Conservation (phyloP, 2,888 invertebrate species). For the Eudemis profundana region DNA sequence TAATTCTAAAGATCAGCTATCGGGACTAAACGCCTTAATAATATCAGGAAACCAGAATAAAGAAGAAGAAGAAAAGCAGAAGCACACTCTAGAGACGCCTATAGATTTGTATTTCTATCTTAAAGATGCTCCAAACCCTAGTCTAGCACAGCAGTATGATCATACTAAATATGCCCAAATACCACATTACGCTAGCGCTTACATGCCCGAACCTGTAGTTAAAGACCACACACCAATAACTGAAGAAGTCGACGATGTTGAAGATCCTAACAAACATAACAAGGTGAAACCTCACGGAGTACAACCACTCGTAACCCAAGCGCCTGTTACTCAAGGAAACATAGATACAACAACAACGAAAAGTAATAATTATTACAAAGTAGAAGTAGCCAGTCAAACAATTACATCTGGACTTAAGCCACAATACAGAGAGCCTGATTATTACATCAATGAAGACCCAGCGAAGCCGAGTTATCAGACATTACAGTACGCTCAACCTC, state of each 20-base stretch:
- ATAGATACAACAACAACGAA: constrained; percentile 60
- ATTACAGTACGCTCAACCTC: constrained; percentile 58
- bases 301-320: constrained; percentile 52
- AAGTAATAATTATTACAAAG: constrained; percentile 67
- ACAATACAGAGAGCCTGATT: constrained; percentile 49
- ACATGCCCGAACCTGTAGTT: constrained; percentile 51
- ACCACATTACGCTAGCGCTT: constrained; percentile 61
- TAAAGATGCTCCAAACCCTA: constrained; percentile 60
- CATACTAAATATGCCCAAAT: constrained; percentile 56
- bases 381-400: constrained; percentile 66
- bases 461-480: constrained; percentile 55
- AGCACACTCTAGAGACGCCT: constrained; percentile 59
- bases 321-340: constrained; percentile 47
- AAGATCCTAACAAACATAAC: constrained; percentile 63
- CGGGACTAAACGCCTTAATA: constrained; percentile 79
- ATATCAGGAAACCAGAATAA: constrained; percentile 52
- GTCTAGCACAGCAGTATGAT: constrained; percentile 56
- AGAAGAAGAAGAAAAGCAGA: constrained; percentile 51
- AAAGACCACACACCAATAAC: constrained; percentile 77
- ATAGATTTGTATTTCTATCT: constrained; percentile 72
- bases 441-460: constrained; percentile 51
- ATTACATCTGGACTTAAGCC: constrained; percentile 55
- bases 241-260: constrained; percentile 76
- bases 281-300: constrained; percentile 52
- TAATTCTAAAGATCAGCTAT: constrained; percentile 77